Evolutionary conservation across 2,113 vertebrate species (phyloP).

Genomic region (Eptesicus fuscus): DNA sequence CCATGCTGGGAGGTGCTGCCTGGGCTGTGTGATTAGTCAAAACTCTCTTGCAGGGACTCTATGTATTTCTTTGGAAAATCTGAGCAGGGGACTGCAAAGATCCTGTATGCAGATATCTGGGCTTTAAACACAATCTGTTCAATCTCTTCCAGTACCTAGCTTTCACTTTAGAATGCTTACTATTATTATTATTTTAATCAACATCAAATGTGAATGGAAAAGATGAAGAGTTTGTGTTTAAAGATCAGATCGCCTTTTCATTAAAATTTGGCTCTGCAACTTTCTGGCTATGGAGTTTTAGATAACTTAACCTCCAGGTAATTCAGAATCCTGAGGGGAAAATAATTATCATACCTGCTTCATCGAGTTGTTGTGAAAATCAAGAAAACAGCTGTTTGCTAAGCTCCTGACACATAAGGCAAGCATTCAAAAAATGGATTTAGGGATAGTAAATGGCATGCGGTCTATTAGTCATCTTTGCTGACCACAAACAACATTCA

Average conservation of each 20-base stretch:
- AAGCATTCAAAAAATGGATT: background rate
- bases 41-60: background rate
- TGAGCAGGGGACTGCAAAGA: background rate
- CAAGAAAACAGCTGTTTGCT: background rate
- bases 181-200: background rate
- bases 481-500: background rate
- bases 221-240: background rate
- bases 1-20: constrained; percentile 40
- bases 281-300: background rate
- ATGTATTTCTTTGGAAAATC: background rate
- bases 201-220: background rate
- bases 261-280: background rate
- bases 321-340: background rate
- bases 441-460: background rate
- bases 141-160: background rate
- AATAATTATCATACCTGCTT: background rate
- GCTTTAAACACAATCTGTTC: background rate
- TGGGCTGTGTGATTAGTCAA: background rate
- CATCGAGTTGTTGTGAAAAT: background rate
- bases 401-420: background rate
- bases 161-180: background rate
- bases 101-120: background rate
- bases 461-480: background rate
- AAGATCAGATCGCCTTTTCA: constrained; percentile 6
- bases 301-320: background rate